Base-by-base conservation (phyloP, 1,140 invertebrate species). In the Acromyrmex echinatior region DNA sequence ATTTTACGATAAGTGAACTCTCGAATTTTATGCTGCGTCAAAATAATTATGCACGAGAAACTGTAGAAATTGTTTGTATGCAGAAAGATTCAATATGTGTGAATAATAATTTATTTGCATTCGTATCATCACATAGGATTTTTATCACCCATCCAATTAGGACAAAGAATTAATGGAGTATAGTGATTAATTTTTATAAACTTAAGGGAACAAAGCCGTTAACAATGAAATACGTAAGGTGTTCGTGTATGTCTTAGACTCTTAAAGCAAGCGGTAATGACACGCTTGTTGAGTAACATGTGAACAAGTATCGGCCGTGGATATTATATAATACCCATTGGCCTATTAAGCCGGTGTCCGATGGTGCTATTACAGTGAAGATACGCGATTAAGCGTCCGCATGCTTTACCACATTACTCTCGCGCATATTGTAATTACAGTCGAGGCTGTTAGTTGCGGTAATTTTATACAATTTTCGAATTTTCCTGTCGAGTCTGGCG, bases 271-370 rank as follows among this genome's bases (percentile, higher is more conserved):
- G 56, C 80, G 80, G 28, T 84, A 84, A 84, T 84, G 80, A 84
- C 70, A 84, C 80, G 80, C 80, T 84, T 76, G 70, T 84, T 84
- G 80, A 73, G 70, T 84, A 84, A 84, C 70, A 62, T 35, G 70
- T 84, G 80, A 76, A 84, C 70, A 76, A 49, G 80, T 84, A 84
- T 84, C 58, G 56, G 80, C 56, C 80, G 58, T 62, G 70, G 70
- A 84, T 84, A 84, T 84, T 84, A 84, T 84, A 84, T 84, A 84
- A 84, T 84, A 76, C 39, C 56, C 25, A 84, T 63, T 53, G 70
- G 70, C 80, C 70, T 74, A 84, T 84, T 82, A 76, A 84, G 28
- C 56, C 80, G 80, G 58, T 62, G 80, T 74, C 70, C 21, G 56
- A 82, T 70, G 39, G 25, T 74, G 70, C 80, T 84, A 84, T 84